Evolutionary conservation across 2,797 vertebrate genomes (phyloP), one percentile per base, ranked within the genome.

Genomic region (Buphagus erythrorhynchus): DNA sequence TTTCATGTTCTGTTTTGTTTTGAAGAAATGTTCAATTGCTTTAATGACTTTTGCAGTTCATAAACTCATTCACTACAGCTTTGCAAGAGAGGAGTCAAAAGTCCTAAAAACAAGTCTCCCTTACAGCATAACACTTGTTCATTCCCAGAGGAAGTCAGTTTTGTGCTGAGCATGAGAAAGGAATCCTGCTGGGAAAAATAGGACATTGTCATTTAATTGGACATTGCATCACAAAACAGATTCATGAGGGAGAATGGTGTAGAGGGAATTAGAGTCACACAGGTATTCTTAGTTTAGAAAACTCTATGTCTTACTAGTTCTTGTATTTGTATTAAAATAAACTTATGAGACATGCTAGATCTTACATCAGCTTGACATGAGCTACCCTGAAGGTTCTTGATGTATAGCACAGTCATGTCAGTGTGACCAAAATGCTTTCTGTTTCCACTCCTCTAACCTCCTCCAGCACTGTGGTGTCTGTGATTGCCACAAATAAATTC

Each of bases 191-290:
- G 92, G 83, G 86, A 57, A 71, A 75, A 85, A 9, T 8, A 89
- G 13, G n/a, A 9, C 8, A 0, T 79, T 93, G 83, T 48, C 51
- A 51, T 79, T 88, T 97, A 92, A 82, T 91, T 97, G 77, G 51
- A 85, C 20, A 18, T 93, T 95, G 92, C 94, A 87, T 95, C 92
- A 92, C 81, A n/a, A 91, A 84, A 66, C 25, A 79, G 33, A 16
- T 78, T 79, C 58, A 51, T 28, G 20, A 59, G 80, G 71, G 73
- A 73, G 58, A 55, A 26, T 75, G 62, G 6, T 43, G 33, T 6
- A 2, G 58, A 65, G 88, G 62, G 71, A 96, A 89, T 94, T 92
- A 40, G 57, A 83, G 55, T 78, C 11, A 1, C 83, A 43, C 8
- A 51, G 69, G 54, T 93, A 40, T 46, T 68, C 62, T 86, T 65